Conservation (phyloP, 1,140 invertebrate species). For the Centruroides sculpturatus region DNA sequence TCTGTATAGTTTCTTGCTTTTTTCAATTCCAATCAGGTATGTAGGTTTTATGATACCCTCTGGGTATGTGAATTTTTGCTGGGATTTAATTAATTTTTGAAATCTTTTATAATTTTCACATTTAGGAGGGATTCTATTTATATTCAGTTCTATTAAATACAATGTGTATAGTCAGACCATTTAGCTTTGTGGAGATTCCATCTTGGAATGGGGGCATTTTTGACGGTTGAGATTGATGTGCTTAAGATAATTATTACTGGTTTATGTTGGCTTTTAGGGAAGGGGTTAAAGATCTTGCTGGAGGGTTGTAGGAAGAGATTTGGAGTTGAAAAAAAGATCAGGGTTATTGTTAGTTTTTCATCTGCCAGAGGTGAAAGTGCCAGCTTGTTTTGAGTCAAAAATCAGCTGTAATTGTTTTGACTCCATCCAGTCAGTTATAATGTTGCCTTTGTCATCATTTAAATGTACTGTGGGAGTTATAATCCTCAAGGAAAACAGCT, state of each 20-base stretch:
- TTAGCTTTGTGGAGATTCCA: not conserved
- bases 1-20: not conserved
- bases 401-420: not conserved
- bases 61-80: not conserved
- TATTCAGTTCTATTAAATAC: not conserved
- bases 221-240: not conserved
- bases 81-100: not conserved
- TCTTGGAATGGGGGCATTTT: not conserved
- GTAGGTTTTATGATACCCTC: not conserved
- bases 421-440: not conserved
- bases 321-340: not conserved
- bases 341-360: not conserved
- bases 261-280: not conserved
- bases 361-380: not conserved
- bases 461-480: not conserved
- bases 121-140: not conserved
- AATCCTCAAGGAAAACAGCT: not conserved
- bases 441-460: not conserved
- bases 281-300: not conserved
- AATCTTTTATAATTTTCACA: not conserved
- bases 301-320: not conserved
- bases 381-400: not conserved
- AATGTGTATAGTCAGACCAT: not conserved
- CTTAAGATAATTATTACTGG: not conserved
- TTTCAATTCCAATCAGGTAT: not conserved